These are phyloP conservation scores for Leptodactylus fuscus DNA, from an alignment of 2,113 vertebrate species.

Conservation along the genomic window DNA sequence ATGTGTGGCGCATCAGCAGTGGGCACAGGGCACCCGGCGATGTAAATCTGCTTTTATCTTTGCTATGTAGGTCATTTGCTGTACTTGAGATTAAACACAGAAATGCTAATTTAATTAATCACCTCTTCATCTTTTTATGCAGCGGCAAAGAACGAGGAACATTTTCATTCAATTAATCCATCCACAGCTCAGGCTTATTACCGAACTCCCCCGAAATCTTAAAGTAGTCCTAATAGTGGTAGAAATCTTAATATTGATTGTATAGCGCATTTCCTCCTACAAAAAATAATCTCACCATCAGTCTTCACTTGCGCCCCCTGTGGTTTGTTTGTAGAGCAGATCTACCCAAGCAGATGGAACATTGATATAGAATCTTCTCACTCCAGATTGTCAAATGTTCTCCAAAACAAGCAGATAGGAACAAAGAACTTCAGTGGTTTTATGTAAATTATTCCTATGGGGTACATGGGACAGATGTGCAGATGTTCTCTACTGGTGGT, in stretches of 20 bases:
- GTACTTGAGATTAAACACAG: conserved; percentile 34
- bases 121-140: conserved; percentile 13
- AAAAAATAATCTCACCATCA: neutral
- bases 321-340: too few species aligned
- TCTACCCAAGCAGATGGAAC: too few species aligned
- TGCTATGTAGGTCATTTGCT: conserved; percentile 34
- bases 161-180: conserved; percentile 10
- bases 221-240: neutral
- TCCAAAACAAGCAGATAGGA: neutral
- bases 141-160: neutral
- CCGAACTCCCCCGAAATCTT: neutral
- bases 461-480: neutral
- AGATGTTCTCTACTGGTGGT: conserved; percentile 17
- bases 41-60: conserved; percentile 34
- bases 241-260: too few species aligned
- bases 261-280: neutral
- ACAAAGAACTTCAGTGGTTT: neutral
- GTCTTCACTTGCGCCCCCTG: too few species aligned
- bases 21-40: neutral
- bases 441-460: neutral
- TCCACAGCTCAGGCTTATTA: neutral
- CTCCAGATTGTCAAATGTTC: too few species aligned
- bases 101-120: conserved; percentile 21
- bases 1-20: neutral
- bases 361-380: too few species aligned